Percentiles rank a stretch among this genome's conserved stretches.
phyloP scores from a whole-genome alignment of 2,797 vertebrate species.

The Macropus fuliginosus region DNA sequence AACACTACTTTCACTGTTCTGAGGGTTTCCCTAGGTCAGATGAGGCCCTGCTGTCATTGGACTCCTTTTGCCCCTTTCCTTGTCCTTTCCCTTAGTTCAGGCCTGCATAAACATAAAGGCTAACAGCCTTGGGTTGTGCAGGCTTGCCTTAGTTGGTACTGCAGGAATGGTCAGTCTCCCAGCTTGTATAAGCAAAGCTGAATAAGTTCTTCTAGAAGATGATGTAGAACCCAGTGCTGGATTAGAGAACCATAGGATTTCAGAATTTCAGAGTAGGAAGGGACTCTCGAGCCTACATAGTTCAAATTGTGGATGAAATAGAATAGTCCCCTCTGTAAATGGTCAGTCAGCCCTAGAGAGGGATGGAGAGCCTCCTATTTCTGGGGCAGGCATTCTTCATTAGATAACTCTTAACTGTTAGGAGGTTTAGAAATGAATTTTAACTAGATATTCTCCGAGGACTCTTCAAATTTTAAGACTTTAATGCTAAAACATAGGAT shows the following conservation, averaged over 20 bases:
- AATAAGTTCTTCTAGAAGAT: neutral
- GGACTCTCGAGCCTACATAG: rapidly evolving
- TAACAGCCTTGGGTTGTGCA: neutral
- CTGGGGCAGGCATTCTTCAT: neutral
- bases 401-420: neutral
- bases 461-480: neutral
- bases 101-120: too few relatives aligned
- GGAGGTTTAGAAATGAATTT: neutral
- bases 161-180: neutral
- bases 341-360: neutral
- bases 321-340: neutral
- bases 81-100: neutral
- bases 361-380: neutral
- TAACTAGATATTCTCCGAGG: neutral
- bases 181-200: neutral
- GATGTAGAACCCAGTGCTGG: neutral
- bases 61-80: neutral
- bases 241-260: neutral
- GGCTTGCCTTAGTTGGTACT: neutral
- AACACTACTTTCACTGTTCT: neutral
- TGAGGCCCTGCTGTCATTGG: too few relatives aligned
- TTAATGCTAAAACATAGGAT: neutral
- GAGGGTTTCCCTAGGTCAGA: neutral
- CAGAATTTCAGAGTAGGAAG: neutral
- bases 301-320: neutral